Conservation (phyloP, 2,888 invertebrate species). For the Andricus quercusramuli region DNA sequence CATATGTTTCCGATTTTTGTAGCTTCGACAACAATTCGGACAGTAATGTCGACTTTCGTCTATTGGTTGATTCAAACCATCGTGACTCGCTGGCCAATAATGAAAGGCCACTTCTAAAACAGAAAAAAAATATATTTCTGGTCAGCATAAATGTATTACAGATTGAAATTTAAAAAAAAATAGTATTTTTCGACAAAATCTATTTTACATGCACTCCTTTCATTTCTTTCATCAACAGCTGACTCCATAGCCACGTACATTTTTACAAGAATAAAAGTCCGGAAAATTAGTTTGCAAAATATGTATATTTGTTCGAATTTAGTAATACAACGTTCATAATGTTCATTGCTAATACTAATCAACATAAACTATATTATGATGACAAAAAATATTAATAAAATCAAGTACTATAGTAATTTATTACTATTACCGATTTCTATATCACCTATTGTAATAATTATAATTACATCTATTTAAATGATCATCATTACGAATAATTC, state of each 20-base stretch:
- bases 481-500: no score
- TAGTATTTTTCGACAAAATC: background rate
- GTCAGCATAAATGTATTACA: background rate
- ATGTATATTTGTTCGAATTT: background rate
- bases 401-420: no score
- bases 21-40: conserved; percentile 48
- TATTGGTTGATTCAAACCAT: background rate
- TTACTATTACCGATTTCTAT: no score
- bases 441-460: no score
- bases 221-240: background rate
- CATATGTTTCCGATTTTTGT: conserved; percentile 48
- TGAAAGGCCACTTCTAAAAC: conserved; percentile 3
- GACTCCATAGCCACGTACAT: background rate
- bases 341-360: no score
- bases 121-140: background rate
- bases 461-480: no score
- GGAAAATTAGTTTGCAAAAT: background rate
- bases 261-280: background rate
- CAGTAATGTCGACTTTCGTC: conserved; percentile 43
- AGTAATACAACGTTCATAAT: background rate
- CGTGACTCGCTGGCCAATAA: background rate
- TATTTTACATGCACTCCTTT: background rate
- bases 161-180: background rate
- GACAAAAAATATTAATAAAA: no score
- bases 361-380: no score